phyloP scores from a whole-genome alignment of 2,888 invertebrate genomes.

The Neocrepidodera transversa region DNA sequence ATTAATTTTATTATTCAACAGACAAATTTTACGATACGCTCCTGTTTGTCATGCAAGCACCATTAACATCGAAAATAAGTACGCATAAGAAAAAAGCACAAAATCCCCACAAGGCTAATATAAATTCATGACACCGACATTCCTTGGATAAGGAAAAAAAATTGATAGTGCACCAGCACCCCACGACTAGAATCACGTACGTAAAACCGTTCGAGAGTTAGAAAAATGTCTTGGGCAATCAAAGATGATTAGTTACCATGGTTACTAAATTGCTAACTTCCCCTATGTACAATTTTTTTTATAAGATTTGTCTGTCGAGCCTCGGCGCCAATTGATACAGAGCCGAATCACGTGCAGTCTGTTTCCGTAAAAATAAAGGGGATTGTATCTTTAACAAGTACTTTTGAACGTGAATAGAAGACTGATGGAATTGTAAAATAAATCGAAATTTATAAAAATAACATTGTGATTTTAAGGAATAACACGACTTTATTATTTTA shows the following conservation, averaged over 20 bases:
- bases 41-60: conserved; percentile 26
- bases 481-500: too few species aligned
- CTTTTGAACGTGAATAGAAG: background rate
- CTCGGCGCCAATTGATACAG: conserved; percentile 19
- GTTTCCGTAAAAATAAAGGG: background rate
- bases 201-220: conserved; percentile 33
- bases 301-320: conserved; percentile 31
- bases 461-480: too few species aligned
- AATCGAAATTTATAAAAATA: too few species aligned
- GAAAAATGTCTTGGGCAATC: conserved; percentile 53
- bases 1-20: too few species aligned
- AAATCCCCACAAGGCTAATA: conserved; percentile 29
- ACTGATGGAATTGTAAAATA: background rate
- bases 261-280: conserved; percentile 49
- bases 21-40: conserved; percentile 15
- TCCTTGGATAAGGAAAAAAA: conserved; percentile 28
- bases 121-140: conserved; percentile 34
- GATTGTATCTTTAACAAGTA: background rate
- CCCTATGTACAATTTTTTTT: conserved; percentile 30
- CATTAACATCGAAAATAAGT: conserved; percentile 33
- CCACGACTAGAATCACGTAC: conserved; percentile 50
- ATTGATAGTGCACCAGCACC: conserved; percentile 37
- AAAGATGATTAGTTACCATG: conserved; percentile 56
- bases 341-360: conserved; percentile 2
- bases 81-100: conserved; percentile 25